Evolutionary conservation across 1,140 invertebrate genomes (phyloP).

Genomic region (Pissodes strobi): DNA sequence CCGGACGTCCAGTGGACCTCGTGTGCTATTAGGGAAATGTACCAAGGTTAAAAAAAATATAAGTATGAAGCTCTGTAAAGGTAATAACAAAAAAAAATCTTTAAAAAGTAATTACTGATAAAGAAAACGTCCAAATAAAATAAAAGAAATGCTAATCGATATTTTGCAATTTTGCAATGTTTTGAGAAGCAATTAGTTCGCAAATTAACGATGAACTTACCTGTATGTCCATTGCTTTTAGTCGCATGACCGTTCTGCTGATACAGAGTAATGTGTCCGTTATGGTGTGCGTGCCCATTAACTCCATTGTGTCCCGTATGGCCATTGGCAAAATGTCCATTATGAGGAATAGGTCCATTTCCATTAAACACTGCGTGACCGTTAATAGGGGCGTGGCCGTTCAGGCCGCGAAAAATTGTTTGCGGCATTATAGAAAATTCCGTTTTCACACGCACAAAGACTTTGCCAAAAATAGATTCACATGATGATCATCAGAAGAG

Average conservation of each 20-base stretch:
- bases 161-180: no score
- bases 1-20: no score
- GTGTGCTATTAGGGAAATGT: no score
- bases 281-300: constrained; percentile 25
- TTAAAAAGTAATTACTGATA: no score
- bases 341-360: constrained; percentile 6
- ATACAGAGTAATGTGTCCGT: constrained; percentile 23
- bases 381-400: constrained; percentile 16
- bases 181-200: no score
- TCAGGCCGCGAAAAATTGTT: constrained; percentile 19
- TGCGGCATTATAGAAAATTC: constrained; percentile 14
- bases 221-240: constrained; percentile 18
- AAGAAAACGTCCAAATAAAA: no score
- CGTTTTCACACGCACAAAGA: neutral
- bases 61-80: no score
- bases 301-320: constrained; percentile 1
- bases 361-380: constrained; percentile 25
- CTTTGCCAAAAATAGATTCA: neutral
- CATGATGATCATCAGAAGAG: no score
- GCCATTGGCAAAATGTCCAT: constrained; percentile 2
- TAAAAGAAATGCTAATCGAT: no score
- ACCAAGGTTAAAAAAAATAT: no score
- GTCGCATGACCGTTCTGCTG: constrained; percentile 31
- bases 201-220: constrained; percentile 1
- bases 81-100: no score